Evolutionary conservation across 2,888 invertebrate species (phyloP).

Genomic region (Conomelus anceps): DNA sequence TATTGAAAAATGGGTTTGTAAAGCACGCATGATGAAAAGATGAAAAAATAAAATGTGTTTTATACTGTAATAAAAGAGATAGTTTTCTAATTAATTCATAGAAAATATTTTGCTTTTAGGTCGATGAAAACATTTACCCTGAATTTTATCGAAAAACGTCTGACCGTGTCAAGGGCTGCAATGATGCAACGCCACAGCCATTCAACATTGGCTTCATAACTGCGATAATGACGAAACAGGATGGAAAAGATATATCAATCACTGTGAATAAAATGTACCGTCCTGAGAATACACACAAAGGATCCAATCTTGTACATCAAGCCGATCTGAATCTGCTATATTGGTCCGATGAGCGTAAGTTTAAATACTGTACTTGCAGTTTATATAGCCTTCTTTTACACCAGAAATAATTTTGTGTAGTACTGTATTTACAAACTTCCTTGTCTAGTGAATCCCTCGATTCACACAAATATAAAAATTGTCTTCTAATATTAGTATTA

Average conservation of each 20-base stretch:
- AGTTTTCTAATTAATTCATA: not conserved
- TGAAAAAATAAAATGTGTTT: too few species aligned
- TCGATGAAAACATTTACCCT: slow-evolving; percentile 68
- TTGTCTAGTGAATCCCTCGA: not conserved
- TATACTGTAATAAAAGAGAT: too few species aligned
- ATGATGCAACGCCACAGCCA: slow-evolving; percentile 64
- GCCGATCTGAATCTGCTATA: slow-evolving; percentile 66
- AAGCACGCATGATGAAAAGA: too few species aligned
- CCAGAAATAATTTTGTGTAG: not conserved
- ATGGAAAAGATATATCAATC: slow-evolving; percentile 55
- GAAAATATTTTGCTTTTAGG: slow-evolving; percentile 35
- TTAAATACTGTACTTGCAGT: not conserved
- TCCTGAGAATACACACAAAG: slow-evolving; percentile 65
- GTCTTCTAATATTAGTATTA: too few species aligned
- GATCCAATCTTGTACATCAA: slow-evolving; percentile 49
- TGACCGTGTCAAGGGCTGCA: slow-evolving; percentile 61
- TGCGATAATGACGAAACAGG: slow-evolving; percentile 52
- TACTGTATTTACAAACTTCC: too few species aligned
- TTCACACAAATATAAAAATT: too few species aligned
- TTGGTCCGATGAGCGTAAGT: slow-evolving; percentile 65
- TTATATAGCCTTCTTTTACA: not conserved
- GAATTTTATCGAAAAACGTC: slow-evolving; percentile 72
- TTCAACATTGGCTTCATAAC: slow-evolving; percentile 66
- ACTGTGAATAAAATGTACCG: slow-evolving; percentile 64
- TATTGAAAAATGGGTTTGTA: too few species aligned